Conservation (phyloP, 2,797 vertebrate species). For the Danio aesculapii region DNA sequence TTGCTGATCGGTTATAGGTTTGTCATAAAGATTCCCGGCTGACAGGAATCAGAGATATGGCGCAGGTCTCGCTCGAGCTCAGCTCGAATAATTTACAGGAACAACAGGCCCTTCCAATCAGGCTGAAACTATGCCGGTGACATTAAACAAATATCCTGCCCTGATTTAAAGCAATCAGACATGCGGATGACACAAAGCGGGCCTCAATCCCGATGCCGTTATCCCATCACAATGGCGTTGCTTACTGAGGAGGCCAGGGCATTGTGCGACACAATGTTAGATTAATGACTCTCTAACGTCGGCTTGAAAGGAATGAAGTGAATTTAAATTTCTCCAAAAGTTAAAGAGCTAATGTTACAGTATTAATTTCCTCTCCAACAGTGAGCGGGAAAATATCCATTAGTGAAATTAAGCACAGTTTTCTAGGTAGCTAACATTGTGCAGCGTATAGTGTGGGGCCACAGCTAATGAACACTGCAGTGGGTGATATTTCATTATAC, state of each 20-base stretch:
- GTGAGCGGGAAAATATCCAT: slow-evolving; percentile 99
- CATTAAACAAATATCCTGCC: slow-evolving; percentile 71
- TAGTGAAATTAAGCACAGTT: slow-evolving; percentile 99
- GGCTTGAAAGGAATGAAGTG: slow-evolving; percentile 97
- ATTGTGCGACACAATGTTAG: slow-evolving; percentile 79
- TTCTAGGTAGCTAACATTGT: slow-evolving; percentile 99
- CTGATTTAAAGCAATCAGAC: slow-evolving; percentile 71
- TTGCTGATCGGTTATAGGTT: slow-evolving; percentile 55
- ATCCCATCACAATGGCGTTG: slow-evolving; percentile 82
- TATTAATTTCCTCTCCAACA: slow-evolving; percentile 99
- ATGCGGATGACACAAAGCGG: slow-evolving; percentile 69
- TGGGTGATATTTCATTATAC: slow-evolving; percentile 99
- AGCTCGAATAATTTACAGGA: slow-evolving; percentile 50
- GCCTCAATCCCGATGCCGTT: slow-evolving; percentile 72
- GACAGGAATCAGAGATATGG: slow-evolving; percentile 24
- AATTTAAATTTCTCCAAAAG: slow-evolving; percentile 99
- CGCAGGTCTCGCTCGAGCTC: slow-evolving; percentile 8
- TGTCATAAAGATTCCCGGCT: slow-evolving; percentile 62
- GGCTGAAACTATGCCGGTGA: slow-evolving; percentile 74
- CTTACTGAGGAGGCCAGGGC: slow-evolving; percentile 76
- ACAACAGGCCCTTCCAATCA: slow-evolving; percentile 70
- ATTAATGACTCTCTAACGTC: slow-evolving; percentile 96
- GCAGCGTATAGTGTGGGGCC: slow-evolving; percentile 98
- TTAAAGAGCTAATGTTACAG: slow-evolving; percentile 99
- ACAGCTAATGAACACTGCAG: slow-evolving; percentile 99